A percentile compares a stretch with the other conserved stretches of the same genome.
phyloP scores from a whole-genome alignment of 2,797 vertebrate genomes.

The Clarias laeviceps region DNA sequence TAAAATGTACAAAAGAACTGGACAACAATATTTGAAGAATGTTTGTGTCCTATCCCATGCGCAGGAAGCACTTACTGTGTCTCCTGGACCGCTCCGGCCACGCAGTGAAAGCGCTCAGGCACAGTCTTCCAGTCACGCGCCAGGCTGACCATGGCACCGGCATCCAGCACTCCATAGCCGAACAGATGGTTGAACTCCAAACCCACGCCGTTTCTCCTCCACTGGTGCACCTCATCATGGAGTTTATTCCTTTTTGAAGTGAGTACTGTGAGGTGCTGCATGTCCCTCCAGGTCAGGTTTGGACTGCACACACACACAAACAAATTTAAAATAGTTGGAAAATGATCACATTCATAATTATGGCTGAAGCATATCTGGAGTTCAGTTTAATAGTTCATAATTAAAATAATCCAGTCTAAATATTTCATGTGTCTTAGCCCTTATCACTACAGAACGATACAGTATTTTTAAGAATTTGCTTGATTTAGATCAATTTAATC shows the following conservation, averaged over 20 bases:
- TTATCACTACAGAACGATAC: not conserved
- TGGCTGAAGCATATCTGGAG: not conserved
- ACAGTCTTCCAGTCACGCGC: constrained; percentile 96
- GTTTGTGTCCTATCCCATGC: not conserved
- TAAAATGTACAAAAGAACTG: too few species aligned
- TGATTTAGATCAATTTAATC: not conserved
- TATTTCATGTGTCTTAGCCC: not conserved
- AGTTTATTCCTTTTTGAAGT: constrained; percentile 99
- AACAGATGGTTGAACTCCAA: constrained; percentile 99
- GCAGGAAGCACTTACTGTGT: constrained; percentile 82
- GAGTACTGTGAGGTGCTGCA: constrained; percentile 96
- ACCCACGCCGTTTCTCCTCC: constrained; percentile 94
- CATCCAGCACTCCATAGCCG: constrained; percentile 95
- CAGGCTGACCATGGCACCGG: constrained; percentile 98
- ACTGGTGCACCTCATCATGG: constrained; percentile 96
- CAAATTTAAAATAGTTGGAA: not conserved
- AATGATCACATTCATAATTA: not conserved
- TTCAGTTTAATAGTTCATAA: not conserved
- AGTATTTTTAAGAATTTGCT: not conserved
- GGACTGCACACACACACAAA: constrained; percentile 70
- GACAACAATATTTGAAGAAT: not conserved
- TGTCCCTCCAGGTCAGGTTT: constrained; percentile 93
- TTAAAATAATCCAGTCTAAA: not conserved
- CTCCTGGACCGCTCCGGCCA: constrained; percentile 92
- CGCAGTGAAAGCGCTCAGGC: constrained; percentile 96